A percentile compares a stretch with the other conserved stretches of the same genome.
Evolutionary conservation across 2,113 vertebrate species (phyloP).

Genomic region (Xyliphius kryptos): DNA sequence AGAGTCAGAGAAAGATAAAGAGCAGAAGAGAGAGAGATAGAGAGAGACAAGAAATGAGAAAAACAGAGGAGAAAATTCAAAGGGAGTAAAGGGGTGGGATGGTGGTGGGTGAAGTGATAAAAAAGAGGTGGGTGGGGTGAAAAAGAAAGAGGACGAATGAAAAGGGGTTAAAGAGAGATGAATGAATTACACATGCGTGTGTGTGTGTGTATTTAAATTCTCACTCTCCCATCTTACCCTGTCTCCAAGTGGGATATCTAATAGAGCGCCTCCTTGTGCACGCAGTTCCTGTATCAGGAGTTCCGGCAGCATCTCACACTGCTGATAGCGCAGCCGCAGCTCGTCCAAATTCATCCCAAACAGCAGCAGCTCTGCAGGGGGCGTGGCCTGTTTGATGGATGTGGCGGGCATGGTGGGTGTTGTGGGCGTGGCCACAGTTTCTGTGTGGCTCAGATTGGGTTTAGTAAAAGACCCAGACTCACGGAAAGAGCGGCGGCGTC

Average conservation of each 20-base stretch:
- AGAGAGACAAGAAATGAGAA: too few species aligned
- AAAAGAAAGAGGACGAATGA: too few species aligned
- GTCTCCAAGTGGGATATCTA: conserved; percentile 49
- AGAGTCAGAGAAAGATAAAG: too few species aligned
- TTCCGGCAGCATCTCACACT: conserved; percentile 69
- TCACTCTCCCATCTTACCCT: conserved; percentile 64
- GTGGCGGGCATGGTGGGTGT: not conserved
- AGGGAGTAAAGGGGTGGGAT: too few species aligned
- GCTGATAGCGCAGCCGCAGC: conserved; percentile 69
- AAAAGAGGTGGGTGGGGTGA: too few species aligned
- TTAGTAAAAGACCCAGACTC: conserved; percentile 86
- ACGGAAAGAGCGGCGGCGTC: conserved; percentile 77
- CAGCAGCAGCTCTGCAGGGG: conserved; percentile 73
- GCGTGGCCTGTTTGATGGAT: conserved; percentile 61
- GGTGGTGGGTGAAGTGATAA: too few species aligned
- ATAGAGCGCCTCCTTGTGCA: conserved; percentile 42
- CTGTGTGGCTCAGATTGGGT: conserved; percentile 80
- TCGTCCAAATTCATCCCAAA: conserved; percentile 80
- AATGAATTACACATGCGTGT: too few species aligned
- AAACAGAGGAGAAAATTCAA: too few species aligned
- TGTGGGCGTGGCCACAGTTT: conserved; percentile 38
- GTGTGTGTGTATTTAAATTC: too few species aligned
- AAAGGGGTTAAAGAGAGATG: too few species aligned
- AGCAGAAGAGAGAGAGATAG: too few species aligned
- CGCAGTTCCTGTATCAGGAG: conserved; percentile 64